phyloP scores from a whole-genome alignment of 2,797 vertebrate species.

The Poeciliopsis paucimaculata region DNA sequence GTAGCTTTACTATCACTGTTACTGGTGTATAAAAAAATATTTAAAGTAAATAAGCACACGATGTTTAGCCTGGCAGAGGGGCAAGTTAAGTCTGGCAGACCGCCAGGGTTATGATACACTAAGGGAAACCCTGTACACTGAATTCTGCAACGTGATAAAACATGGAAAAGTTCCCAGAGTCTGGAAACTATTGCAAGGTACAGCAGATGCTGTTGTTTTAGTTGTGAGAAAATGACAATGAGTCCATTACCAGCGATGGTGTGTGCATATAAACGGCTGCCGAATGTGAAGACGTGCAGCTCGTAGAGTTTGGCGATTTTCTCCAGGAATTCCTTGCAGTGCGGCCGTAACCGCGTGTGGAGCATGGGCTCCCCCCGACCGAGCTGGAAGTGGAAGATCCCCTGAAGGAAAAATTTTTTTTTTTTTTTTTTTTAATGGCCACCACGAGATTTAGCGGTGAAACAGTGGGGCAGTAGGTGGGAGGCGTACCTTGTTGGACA shows the following conservation, averaged over 20 bases:
- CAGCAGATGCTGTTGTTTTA: background rate
- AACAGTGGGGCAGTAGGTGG: background rate
- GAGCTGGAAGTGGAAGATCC: constrained; percentile 97
- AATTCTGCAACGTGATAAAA: background rate
- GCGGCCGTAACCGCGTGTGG: constrained; percentile 96
- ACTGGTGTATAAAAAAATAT: no score
- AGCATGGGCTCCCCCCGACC: constrained; percentile 96
- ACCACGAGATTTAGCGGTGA: background rate
- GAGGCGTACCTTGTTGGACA: constrained; percentile 90
- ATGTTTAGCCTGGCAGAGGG: no score
- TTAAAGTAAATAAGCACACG: no score
- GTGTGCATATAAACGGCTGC: constrained; percentile 96
- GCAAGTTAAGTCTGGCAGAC: no score
- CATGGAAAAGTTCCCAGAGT: no score
- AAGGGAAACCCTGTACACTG: no score
- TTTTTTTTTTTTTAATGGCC: background rate
- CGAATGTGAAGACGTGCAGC: constrained; percentile 97
- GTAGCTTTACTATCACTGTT: no score
- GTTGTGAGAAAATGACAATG: background rate
- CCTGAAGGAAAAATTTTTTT: constrained; percentile 74
- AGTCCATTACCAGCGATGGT: constrained; percentile 90
- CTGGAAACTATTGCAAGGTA: no score
- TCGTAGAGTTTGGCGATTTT: constrained; percentile 96
- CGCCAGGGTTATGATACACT: no score
- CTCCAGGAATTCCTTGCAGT: constrained; percentile 96